Conservation (phyloP, 2,797 vertebrate species). For the Steatocranus sp. region DNA sequence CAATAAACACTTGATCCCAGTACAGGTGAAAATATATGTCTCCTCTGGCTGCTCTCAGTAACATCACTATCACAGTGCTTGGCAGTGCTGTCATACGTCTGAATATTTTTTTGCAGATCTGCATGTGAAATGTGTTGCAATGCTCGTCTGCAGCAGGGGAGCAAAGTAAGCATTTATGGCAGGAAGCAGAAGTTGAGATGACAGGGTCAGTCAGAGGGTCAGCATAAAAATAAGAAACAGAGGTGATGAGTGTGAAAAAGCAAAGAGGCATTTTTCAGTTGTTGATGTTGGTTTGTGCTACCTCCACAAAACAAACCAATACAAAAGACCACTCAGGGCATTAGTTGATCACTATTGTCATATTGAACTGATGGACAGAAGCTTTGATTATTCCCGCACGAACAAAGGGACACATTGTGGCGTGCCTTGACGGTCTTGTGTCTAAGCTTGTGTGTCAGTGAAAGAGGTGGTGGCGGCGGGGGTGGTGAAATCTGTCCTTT, state of each 20-base stretch:
- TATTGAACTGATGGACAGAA: background rate
- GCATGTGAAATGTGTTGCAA: background rate
- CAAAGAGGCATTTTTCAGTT: background rate
- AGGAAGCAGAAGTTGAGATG: constrained; percentile 3
- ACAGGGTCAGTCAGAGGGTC: background rate
- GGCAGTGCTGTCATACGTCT: background rate
- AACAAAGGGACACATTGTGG: constrained; percentile 17
- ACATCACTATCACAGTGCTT: background rate
- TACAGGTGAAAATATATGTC: background rate
- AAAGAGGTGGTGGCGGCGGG: constrained; percentile 59
- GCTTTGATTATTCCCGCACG: constrained; percentile 22
- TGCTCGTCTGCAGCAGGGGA: background rate
- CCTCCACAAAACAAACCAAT: background rate
- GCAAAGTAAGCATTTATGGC: constrained; percentile 1
- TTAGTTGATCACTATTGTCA: background rate
- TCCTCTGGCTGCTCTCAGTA: background rate
- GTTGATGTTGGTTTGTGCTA: background rate
- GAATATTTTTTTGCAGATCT: background rate
- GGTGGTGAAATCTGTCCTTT: constrained; percentile 68
- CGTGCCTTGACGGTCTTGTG: constrained; percentile 9
- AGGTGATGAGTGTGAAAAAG: background rate
- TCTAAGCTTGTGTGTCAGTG: constrained; percentile 67
- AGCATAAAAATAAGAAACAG: background rate
- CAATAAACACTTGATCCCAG: background rate
- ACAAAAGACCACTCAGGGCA: background rate